phyloP scores from a whole-genome alignment of 2,888 invertebrate species.

The Dascillus cervinus region DNA sequence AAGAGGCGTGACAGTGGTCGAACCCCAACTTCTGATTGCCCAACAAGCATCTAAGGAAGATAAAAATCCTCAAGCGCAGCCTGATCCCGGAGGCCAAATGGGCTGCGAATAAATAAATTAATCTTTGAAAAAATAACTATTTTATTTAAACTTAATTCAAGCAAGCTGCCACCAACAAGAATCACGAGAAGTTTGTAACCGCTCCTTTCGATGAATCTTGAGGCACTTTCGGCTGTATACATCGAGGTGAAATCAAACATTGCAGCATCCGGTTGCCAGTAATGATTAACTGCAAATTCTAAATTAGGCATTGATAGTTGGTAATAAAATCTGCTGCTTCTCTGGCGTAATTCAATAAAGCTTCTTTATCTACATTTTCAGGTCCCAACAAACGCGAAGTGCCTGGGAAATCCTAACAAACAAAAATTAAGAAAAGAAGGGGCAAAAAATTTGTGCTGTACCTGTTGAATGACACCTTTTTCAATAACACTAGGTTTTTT shows the following conservation, averaged over 20 bases:
- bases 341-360: constrained; percentile 81
- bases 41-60: constrained; percentile 95
- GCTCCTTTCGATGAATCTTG: constrained; percentile 63
- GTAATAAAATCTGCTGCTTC: constrained; percentile 95
- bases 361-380: constrained; percentile 86
- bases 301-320: constrained; percentile 75
- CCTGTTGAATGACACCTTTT: constrained; percentile 84
- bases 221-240: constrained; percentile 95
- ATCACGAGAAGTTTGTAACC: constrained; percentile 79
- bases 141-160: constrained; percentile 81
- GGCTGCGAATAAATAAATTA: constrained; percentile 48
- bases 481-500: constrained; percentile 92
- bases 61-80: constrained; percentile 94
- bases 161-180: constrained; percentile 90
- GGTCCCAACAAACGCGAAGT: constrained; percentile 78
- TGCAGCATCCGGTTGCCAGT: constrained; percentile 94
- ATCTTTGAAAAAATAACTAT: too few species aligned
- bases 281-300: constrained; percentile 96
- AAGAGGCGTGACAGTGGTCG: constrained; percentile 60
- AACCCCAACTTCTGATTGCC: constrained; percentile 79
- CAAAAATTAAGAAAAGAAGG: constrained; percentile 1
- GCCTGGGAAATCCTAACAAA: constrained; percentile 74
- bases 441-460: too few species aligned
- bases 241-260: constrained; percentile 99
- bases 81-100: constrained; percentile 99